These are phyloP conservation scores for Syngnathus typhle DNA, from an alignment of 2,113 vertebrate species.

Conservation along the genomic window DNA sequence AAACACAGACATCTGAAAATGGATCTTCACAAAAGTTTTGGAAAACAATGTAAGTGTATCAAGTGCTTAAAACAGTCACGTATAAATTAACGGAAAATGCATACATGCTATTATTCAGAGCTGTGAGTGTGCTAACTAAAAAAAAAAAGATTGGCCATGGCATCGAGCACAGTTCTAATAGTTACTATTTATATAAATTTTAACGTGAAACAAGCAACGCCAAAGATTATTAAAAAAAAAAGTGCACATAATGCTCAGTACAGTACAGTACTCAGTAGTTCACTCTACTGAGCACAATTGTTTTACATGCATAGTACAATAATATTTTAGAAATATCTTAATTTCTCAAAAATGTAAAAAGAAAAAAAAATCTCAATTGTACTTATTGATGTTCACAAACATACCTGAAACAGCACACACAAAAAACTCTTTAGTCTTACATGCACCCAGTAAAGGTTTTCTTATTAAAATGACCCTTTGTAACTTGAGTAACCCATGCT, in stretches of 20 bases:
- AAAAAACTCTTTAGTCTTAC: constrained; percentile 18
- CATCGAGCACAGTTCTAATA: too few species aligned
- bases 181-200: too few species aligned
- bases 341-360: background rate
- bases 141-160: background rate
- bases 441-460: constrained; percentile 44
- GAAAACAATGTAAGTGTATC: background rate
- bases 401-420: background rate
- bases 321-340: background rate
- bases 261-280: too few species aligned
- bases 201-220: too few species aligned
- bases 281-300: too few species aligned
- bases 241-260: too few species aligned
- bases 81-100: background rate
- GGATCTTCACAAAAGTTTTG: background rate
- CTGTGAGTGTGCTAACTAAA: background rate
- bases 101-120: background rate
- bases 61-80: too few species aligned
- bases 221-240: too few species aligned
- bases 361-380: background rate
- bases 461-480: constrained; percentile 53
- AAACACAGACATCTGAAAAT: background rate
- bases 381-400: background rate
- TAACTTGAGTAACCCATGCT: constrained; percentile 48
- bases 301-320: too few species aligned